Conservation (phyloP, 1,140 invertebrate genomes). For the Heterodera schachtii region DNA sequence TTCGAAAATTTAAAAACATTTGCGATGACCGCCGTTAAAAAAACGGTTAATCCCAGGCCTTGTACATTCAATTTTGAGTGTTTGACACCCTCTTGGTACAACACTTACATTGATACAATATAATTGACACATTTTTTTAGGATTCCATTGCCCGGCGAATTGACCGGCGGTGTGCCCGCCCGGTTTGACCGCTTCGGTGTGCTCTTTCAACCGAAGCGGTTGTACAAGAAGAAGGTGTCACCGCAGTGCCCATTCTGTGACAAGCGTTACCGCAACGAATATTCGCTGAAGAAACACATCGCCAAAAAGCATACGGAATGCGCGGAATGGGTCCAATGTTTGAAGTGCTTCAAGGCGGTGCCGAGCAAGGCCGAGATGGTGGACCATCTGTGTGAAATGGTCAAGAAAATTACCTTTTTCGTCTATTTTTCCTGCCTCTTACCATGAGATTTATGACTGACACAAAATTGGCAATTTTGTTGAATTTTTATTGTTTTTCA, state of each 20-base stretch:
- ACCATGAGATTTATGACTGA: no score
- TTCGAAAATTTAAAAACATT: background rate
- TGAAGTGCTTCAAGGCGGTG: constrained; percentile 62
- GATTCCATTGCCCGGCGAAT: constrained; percentile 59
- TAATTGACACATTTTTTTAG: constrained; percentile 25
- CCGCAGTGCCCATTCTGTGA: constrained; percentile 65
- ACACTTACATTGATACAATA: background rate
- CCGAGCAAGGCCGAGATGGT: constrained; percentile 45
- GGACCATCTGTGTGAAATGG: constrained; percentile 62
- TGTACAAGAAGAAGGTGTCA: constrained; percentile 65
- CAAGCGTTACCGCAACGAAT: constrained; percentile 63
- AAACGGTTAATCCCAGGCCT: background rate
- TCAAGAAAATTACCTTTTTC: constrained; percentile 14
- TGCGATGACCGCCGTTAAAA: background rate
- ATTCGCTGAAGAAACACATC: constrained; percentile 65
- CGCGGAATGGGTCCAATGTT: constrained; percentile 62
- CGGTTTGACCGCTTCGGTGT: constrained; percentile 57
- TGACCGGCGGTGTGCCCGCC: constrained; percentile 51
- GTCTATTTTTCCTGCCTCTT: no score
- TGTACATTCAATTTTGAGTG: no score
- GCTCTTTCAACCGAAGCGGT: constrained; percentile 54
- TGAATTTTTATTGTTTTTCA: background rate
- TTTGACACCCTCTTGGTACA: no score
- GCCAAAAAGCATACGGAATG: constrained; percentile 61
- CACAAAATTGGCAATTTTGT: no score